phyloP scores from a whole-genome alignment of 2,113 vertebrate genomes.

The Phodopus roborovskii region DNA sequence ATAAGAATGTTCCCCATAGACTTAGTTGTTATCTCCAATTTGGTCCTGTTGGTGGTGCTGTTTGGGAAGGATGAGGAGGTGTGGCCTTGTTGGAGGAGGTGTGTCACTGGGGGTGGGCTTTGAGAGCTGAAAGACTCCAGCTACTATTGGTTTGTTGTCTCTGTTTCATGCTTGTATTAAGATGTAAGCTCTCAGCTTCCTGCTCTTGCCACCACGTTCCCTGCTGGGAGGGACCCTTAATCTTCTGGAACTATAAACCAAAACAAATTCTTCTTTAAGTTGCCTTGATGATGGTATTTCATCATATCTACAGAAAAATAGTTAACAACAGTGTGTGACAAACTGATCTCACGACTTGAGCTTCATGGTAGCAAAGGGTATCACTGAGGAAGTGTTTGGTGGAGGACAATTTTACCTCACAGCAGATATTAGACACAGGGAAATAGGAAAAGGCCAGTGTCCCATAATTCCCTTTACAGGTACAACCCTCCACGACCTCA shows the following conservation, averaged over 20 bases:
- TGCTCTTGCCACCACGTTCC: neutral
- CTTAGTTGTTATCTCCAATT: neutral
- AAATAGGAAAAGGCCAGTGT: neutral
- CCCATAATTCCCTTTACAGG: neutral
- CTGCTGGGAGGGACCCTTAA: neutral
- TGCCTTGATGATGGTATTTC: neutral
- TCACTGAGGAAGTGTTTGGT: no score
- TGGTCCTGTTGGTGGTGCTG: neutral
- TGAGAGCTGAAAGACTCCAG: neutral
- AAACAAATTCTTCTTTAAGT: neutral
- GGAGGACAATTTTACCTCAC: neutral
- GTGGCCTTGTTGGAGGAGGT: neutral
- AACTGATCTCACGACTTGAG: neutral
- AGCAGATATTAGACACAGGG: neutral
- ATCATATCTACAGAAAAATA: neutral
- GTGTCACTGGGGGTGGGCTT: no score
- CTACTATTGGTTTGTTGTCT: neutral
- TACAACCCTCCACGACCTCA: neutral
- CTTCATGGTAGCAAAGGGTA: neutral
- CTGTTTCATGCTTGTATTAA: neutral
- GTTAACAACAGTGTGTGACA: neutral
- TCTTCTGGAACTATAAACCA: neutral
- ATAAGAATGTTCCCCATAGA: neutral
- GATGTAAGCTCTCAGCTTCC: no score
- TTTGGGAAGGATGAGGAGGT: neutral